phyloP scores from a whole-genome alignment of 2,113 vertebrate species.

The Neoarius graeffei region DNA sequence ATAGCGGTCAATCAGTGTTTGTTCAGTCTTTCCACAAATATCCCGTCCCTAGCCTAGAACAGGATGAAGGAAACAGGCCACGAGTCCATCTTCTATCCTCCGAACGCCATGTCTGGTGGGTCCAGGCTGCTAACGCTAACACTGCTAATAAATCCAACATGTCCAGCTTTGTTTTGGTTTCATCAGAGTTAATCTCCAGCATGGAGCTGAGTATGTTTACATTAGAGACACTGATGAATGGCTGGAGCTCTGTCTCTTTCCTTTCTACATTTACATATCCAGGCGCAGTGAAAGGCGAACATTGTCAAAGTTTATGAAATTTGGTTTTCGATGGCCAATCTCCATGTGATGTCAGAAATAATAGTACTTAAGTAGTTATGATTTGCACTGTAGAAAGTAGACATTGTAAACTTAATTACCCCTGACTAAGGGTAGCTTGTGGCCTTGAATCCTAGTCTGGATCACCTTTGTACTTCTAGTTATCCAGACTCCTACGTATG shows the following conservation, averaged over 20 bases:
- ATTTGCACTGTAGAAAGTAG: background rate
- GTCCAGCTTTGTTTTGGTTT: constrained; percentile 83
- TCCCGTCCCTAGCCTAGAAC: constrained; percentile 73
- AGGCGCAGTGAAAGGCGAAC: constrained; percentile 61
- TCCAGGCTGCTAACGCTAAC: constrained; percentile 68
- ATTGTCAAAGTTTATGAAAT: constrained; percentile 51
- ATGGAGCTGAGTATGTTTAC: constrained; percentile 75
- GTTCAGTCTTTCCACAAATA: constrained; percentile 82
- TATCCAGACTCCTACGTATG: background rate
- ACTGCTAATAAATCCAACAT: constrained; percentile 81
- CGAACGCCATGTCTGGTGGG: constrained; percentile 29
- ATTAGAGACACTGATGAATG: constrained; percentile 74
- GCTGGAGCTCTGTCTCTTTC: constrained; percentile 59
- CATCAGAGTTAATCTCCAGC: constrained; percentile 78
- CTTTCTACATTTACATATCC: constrained; percentile 68
- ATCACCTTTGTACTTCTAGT: background rate
- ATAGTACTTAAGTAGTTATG: constrained; percentile 17
- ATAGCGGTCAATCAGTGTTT: constrained; percentile 83
- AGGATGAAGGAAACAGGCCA: constrained; percentile 70
- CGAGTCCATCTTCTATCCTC: constrained; percentile 15
- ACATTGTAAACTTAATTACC: background rate
- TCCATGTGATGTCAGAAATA: constrained; percentile 26
- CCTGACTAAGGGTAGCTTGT: too few species aligned
- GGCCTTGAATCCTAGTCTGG: background rate
- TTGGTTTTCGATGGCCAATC: constrained; percentile 1